phyloP scores from a whole-genome alignment of 1,140 invertebrate species.

The Leptopilina clavipes region DNA sequence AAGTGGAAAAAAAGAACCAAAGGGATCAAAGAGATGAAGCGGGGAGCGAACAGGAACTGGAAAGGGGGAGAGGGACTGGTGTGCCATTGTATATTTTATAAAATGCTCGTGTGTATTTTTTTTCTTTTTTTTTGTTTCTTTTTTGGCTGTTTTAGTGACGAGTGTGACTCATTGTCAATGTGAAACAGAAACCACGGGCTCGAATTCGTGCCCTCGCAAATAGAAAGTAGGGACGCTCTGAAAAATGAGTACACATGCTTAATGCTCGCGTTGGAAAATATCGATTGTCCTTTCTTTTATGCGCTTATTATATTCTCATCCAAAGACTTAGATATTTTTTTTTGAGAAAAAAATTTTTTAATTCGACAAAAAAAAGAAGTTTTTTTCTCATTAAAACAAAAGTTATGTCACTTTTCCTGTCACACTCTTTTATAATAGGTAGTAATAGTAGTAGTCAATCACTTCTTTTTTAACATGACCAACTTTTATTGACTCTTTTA shows the following conservation, averaged over 20 bases:
- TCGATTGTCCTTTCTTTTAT: conserved; percentile 64
- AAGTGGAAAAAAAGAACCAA: conserved; percentile 22
- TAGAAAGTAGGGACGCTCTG: conserved; percentile 28
- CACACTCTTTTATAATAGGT: too few relatives aligned
- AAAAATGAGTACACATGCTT: conserved; percentile 47
- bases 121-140: not conserved
- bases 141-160: conserved; percentile 40
- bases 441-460: too few relatives aligned
- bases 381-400: not conserved
- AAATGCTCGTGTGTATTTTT: conserved; percentile 26
- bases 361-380: not conserved
- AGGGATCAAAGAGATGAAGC: conserved; percentile 46
- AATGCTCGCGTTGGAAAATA: conserved; percentile 58
- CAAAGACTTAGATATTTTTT: not conserved
- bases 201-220: conserved; percentile 49
- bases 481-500: conserved; percentile 19
- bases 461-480: not conserved
- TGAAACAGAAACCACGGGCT: conserved; percentile 50
- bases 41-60: conserved; percentile 39
- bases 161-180: conserved; percentile 54
- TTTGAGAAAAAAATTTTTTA: not conserved
- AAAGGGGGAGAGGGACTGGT: conserved; percentile 26
- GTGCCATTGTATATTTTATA: conserved; percentile 38
- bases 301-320: conserved; percentile 4
- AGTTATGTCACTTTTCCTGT: not conserved